Base-by-base conservation (phyloP, 1,140 invertebrate genomes). In the Drosophila arawakana region DNA sequence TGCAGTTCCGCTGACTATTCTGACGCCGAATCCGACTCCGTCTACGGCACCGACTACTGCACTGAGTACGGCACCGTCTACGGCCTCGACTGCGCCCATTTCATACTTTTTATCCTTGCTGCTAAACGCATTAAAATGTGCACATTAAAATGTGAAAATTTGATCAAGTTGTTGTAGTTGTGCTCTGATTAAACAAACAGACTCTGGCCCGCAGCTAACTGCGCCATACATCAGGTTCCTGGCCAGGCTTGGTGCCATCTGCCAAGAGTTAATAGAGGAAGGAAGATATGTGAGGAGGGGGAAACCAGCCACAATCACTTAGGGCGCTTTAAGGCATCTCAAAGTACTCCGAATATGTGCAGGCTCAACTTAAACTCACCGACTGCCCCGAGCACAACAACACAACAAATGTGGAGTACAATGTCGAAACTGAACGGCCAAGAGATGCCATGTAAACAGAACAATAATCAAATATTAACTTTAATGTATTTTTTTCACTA, bases 171-270 rank as follows among this genome's bases (percentile, higher is more conserved):
- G 57, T 58, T 67, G 34, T 47, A 54, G 67, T 15, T 71, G 61
- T 18, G 72, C 72, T 70, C 59, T 74, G 72, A 70, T 74, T 74
- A 61, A 70, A 62, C 72, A 62, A 62, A 61, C 72, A 69, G 49
- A 11, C 18, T 46, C 15, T 34, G 39, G 39, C 39, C 39, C 39
- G 39, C 39, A 41, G 39, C 39, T 41, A 41, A 41, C 39, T 41
- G 39, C 9, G 39, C 3, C 44, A 44, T 67, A 30, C 54, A 67
- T 66, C 68, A 54, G 49, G 13, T 25, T 46, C 21, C 30, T 61
- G 57, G 25, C 63, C 39, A n/a, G n/a, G 10, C 11, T 30, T 34
- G 60, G 30, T 13, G 15, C 8, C 44, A 41, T 3, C 52, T 13
- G 11, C 11, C 13, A 34, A 50, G 15, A 10, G 25, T 3, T 11